Base-by-base conservation (phyloP, 2,797 vertebrate species). In the Sorex maritimensis region DNA sequence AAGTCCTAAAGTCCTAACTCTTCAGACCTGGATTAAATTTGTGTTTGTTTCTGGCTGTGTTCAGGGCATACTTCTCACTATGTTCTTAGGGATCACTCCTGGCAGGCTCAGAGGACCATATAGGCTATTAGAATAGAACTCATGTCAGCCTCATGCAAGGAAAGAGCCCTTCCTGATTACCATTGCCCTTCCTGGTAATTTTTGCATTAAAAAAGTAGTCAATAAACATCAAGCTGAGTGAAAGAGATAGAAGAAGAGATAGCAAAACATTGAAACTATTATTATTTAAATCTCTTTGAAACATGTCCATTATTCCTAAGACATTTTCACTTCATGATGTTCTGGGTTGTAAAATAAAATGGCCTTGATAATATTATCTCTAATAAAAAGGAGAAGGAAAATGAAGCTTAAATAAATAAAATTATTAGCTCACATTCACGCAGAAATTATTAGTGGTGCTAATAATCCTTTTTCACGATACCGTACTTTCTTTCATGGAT, bases 371-470 rank as follows among this genome's bases (percentile, higher is more conserved):
- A 5, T 46, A 82, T 68, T 71, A 91, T 73, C n/a, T 34, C 46
- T 13, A 7, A 78, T 46, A 65, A 12, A 49, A 84, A 93, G 93
- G 49, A 30, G 68, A 41, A 86, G 34, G 34, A 41, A 86, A 75
- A 88, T 23, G 19, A 79, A 90, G 30, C 28, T 81, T 58, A 71
- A 61, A 5, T 46, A 44, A 91, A 71, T 89, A 10, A 88, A 90
- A 12, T 72, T 41, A 11, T 5, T 85, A 80, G 0, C 38, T 86
- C 49, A 85, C 21, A 84, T 78, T 84, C 9, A 41, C 11, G 46
- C 2, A 34, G n/a, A 91, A 78, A 78, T 75, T 86, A 74, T 49
- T 73, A 49, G 26, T 58, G 17, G 46, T 26, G 67, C 26, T 88
- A 63, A 81, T 71, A 69, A 61, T n/a, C 28, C 28, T 58, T 88